These are phyloP conservation scores for Synanthedon myopaeformis DNA, from an alignment of 2,888 invertebrate species.

Conservation along the genomic window DNA sequence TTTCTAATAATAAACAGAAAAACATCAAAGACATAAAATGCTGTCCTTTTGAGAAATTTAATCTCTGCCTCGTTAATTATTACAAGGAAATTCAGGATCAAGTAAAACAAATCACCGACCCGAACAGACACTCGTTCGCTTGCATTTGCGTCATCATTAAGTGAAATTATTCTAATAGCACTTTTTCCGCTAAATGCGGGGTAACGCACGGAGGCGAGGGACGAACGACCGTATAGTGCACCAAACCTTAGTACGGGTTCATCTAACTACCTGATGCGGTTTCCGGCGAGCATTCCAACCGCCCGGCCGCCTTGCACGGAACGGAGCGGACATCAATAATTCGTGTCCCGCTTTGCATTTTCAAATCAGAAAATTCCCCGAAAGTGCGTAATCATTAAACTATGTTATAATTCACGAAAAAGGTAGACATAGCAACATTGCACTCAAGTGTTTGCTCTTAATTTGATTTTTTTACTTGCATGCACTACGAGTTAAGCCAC, in stretches of 20 bases:
- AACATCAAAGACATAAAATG: too few species aligned
- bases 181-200: slow-evolving; percentile 19
- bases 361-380: neutral
- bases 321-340: neutral
- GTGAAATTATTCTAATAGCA: slow-evolving; percentile 38
- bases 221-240: slow-evolving; percentile 14
- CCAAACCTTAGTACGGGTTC: slow-evolving; percentile 21
- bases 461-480: too few species aligned
- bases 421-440: too few species aligned
- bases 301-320: neutral
- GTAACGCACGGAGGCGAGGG: slow-evolving; percentile 7
- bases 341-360: neutral
- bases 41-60: too few species aligned
- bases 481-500: too few species aligned
- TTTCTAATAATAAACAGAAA: too few species aligned
- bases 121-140: slow-evolving; percentile 20
- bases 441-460: too few species aligned
- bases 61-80: neutral
- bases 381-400: neutral
- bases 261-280: slow-evolving; percentile 51
- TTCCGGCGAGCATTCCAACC: slow-evolving; percentile 52
- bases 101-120: slow-evolving; percentile 1
- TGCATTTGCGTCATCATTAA: slow-evolving; percentile 25
- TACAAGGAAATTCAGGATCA: slow-evolving; percentile 18
- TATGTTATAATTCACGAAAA: too few species aligned